These are phyloP conservation scores for Orthonevra nobilis DNA, from an alignment of 2,888 invertebrate species.

Conservation along the genomic window DNA sequence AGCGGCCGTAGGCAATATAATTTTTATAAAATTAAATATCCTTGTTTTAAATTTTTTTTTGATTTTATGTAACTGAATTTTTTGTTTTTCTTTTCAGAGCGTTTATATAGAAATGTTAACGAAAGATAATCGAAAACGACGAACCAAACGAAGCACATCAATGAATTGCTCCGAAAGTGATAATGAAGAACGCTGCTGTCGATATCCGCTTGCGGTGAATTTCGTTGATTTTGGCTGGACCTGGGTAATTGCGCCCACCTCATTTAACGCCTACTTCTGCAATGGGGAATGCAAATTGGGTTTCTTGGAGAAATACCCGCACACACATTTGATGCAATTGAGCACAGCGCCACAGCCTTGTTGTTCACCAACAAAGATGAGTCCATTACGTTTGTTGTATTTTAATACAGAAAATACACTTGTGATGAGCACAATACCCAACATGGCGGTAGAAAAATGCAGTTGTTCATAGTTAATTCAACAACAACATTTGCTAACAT, in stretches of 20 bases:
- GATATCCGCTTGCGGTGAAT: constrained; percentile 95
- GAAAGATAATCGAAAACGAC: constrained; percentile 81
- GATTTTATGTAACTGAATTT: background rate
- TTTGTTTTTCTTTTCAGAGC: constrained; percentile 72
- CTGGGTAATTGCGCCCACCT: constrained; percentile 97
- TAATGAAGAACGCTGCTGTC: constrained; percentile 92
- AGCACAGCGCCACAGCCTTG: constrained; percentile 93
- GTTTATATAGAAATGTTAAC: constrained; percentile 79
- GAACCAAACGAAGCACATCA: constrained; percentile 89
- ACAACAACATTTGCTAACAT: too few relatives aligned
- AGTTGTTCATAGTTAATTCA: constrained; percentile 88
- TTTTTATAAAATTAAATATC: too few relatives aligned
- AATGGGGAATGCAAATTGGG: constrained; percentile 95
- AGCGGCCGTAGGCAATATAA: too few relatives aligned
- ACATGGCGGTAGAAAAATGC: constrained; percentile 96
- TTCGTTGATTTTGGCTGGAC: constrained; percentile 95
- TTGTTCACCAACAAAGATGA: constrained; percentile 94
- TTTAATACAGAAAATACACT: constrained; percentile 94
- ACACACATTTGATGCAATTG: constrained; percentile 92
- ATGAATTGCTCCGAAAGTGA: constrained; percentile 89
- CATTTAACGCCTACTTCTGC: constrained; percentile 97
- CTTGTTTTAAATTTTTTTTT: background rate
- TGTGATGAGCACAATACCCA: constrained; percentile 92
- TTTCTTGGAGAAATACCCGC: constrained; percentile 91
- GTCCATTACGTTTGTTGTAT: constrained; percentile 93